Percentiles rank a stretch among this genome's conserved stretches.
Conservation (phyloP, 2,888 invertebrate species). For the Hypomecis punctinalis region DNA sequence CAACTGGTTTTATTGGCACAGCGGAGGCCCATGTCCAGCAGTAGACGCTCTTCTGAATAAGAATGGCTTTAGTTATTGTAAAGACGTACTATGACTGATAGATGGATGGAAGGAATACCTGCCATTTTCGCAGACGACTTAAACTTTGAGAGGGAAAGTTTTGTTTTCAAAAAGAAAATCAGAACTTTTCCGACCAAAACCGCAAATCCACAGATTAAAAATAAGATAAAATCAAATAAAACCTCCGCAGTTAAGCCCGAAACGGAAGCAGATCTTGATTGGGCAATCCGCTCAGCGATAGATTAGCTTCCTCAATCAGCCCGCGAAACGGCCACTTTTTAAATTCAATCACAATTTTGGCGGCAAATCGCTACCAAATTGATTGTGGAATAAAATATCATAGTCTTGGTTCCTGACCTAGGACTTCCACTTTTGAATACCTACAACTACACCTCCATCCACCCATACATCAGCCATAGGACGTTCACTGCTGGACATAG, state of each 20-base stretch:
- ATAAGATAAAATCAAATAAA: conserved; percentile 22
- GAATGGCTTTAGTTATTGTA: too few species aligned
- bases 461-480: too few species aligned
- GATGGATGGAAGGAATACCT: too few species aligned
- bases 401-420: too few species aligned
- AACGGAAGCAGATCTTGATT: conserved; percentile 33
- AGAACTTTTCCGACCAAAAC: conserved; percentile 5
- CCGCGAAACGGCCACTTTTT: conserved; percentile 30
- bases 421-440: too few species aligned
- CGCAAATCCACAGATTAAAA: conserved; percentile 13
- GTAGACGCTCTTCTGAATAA: too few species aligned
- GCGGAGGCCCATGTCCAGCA: too few species aligned
- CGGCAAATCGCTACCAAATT: neutral
- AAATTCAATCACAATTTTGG: conserved; percentile 25
- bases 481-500: too few species aligned
- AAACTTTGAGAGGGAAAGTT: neutral
- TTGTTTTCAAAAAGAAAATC: neutral
- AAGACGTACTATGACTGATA: too few species aligned
- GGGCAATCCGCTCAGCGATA: conserved; percentile 33
- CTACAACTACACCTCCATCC: too few species aligned
- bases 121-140: too few species aligned
- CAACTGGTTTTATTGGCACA: too few species aligned
- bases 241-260: conserved; percentile 11
- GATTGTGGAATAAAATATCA: neutral
- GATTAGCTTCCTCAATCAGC: conserved; percentile 33